Evolutionary conservation across 2,888 invertebrate species (phyloP).

Genomic region (Ametastegia equiseti): DNA sequence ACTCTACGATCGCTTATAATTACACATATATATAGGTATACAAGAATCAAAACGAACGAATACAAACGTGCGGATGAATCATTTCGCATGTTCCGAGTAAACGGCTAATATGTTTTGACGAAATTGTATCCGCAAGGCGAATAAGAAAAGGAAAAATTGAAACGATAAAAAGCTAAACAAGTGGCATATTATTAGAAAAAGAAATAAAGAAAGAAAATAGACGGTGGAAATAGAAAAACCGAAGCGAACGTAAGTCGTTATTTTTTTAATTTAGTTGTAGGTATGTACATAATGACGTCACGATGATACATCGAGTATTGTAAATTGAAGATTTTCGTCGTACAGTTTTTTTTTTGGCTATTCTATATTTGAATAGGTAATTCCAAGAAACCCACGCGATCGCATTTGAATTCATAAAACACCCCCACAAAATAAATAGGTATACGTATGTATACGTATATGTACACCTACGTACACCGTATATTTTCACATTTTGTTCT

Average conservation of each 20-base stretch:
- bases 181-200: too few relatives aligned
- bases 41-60: not conserved
- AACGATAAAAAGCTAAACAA: not conserved
- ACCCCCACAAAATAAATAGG: not conserved
- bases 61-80: not conserved
- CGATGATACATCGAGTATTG: too few relatives aligned
- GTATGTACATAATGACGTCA: too few relatives aligned
- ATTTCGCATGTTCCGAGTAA: not conserved
- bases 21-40: not conserved
- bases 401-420: not conserved
- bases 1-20: not conserved
- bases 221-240: too few relatives aligned
- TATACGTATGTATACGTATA: not conserved
- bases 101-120: too few relatives aligned
- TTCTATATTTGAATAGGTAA: not conserved
- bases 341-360: not conserved
- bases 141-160: not conserved
- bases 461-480: not conserved
- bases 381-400: not conserved
- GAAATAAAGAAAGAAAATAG: too few relatives aligned
- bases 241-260: too few relatives aligned
- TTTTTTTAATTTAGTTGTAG: too few relatives aligned
- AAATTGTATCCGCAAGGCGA: not conserved
- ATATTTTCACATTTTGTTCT: not conserved
- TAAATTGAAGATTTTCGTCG: not conserved